phyloP scores from a whole-genome alignment of 2,113 vertebrate genomes.

The Protomyctophum bolini region DNA sequence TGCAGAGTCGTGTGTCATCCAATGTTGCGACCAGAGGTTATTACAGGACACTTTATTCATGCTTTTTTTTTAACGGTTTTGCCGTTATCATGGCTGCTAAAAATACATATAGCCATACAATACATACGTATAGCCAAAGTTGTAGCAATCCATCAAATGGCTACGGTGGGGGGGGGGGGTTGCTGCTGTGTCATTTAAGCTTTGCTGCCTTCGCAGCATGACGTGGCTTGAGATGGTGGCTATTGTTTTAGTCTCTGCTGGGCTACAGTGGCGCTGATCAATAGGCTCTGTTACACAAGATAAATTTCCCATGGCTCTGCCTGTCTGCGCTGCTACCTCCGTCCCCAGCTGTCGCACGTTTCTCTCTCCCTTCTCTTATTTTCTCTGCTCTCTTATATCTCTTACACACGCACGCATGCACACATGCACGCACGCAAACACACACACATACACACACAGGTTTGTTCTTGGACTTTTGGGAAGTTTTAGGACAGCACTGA shows the following conservation, averaged over 20 bases:
- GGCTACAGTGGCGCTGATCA: slow-evolving; percentile 68
- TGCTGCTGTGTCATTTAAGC: slow-evolving; percentile 22
- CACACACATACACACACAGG: neutral
- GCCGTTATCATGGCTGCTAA: slow-evolving; percentile 27
- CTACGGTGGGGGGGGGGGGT: neutral
- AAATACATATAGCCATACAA: slow-evolving; percentile 31
- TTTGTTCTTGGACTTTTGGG: neutral
- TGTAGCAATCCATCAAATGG: slow-evolving; percentile 35
- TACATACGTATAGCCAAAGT: slow-evolving; percentile 6
- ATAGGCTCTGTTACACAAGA: slow-evolving; percentile 77
- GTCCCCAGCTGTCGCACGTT: slow-evolving; percentile 52
- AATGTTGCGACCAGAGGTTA: slow-evolving; percentile 6
- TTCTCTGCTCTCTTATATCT: slow-evolving; percentile 2
- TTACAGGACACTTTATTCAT: slow-evolving; percentile 33
- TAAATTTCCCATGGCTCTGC: slow-evolving; percentile 79
- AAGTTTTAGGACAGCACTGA: too few species aligned
- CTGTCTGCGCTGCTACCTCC: slow-evolving; percentile 67
- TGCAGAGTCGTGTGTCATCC: slow-evolving; percentile 25
- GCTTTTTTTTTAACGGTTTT: slow-evolving; percentile 24
- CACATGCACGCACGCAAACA: slow-evolving; percentile 5
- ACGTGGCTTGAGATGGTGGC: slow-evolving; percentile 35
- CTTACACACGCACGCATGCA: neutral
- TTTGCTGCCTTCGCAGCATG: slow-evolving; percentile 38
- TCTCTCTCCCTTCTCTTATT: slow-evolving; percentile 31
- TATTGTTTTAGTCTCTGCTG: slow-evolving; percentile 60